These are phyloP conservation scores for Trichopria drosophilae DNA, from an alignment of 2,888 invertebrate species.

Conservation along the genomic window DNA sequence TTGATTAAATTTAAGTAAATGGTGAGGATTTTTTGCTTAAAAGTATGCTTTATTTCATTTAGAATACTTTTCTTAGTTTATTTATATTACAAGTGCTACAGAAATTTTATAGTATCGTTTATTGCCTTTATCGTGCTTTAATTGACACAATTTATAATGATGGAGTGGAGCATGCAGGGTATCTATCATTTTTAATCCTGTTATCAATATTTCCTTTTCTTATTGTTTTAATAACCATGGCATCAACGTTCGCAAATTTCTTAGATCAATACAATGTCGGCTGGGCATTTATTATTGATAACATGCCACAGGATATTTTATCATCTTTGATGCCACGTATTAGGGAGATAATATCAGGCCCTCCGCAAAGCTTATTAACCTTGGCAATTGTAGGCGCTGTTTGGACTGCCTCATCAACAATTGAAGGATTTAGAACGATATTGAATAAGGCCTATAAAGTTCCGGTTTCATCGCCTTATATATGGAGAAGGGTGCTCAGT, in stretches of 20 bases:
- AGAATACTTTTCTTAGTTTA: no score
- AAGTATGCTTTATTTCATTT: no score
- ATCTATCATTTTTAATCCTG: constrained; percentile 13
- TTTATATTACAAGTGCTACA: no score
- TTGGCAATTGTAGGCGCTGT: constrained; percentile 9
- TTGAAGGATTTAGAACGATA: constrained; percentile 13
- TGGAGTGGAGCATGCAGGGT: constrained; percentile 13
- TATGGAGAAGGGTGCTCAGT: constrained; percentile 11
- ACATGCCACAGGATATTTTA: constrained; percentile 6
- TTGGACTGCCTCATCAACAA: constrained; percentile 11
- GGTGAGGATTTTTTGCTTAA: no score
- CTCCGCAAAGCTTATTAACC: constrained; percentile 10
- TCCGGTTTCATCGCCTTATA: constrained; percentile 4
- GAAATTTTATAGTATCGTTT: no score
- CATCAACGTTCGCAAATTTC: no score
- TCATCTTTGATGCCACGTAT: constrained; percentile 9
- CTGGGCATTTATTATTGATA: constrained; percentile 7
- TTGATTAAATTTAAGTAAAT: no score
- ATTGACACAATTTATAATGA: neutral
- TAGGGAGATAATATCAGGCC: constrained; percentile 11
- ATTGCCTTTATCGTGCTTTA: no score
- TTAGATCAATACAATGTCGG: constrained; percentile 5
- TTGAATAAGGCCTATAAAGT: constrained; percentile 9
- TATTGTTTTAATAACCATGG: constrained; percentile 6
- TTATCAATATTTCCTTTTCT: constrained; percentile 13